phyloP scores from a whole-genome alignment of 1,140 invertebrate species.

The Cyrtorhinus lividipennis region DNA sequence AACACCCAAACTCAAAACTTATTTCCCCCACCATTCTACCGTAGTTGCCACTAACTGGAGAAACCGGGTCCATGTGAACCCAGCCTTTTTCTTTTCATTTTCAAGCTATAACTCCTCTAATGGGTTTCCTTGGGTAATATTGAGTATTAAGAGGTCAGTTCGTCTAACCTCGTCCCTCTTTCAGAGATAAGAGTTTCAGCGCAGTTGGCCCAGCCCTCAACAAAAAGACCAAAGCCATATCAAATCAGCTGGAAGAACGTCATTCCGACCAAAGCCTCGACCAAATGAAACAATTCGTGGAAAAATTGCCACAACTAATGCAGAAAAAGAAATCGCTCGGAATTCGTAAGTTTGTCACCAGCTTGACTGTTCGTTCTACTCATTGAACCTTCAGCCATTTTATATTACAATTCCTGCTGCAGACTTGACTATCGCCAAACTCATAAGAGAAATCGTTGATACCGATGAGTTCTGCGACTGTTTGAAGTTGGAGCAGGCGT shows the following conservation, averaged over 20 bases:
- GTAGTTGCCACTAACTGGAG: too few species aligned
- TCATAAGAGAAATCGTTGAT: slow-evolving; percentile 56
- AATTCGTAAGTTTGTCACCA: slow-evolving; percentile 36
- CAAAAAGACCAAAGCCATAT: slow-evolving; percentile 73
- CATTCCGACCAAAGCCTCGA: slow-evolving; percentile 74
- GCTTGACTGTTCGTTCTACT: background rate
- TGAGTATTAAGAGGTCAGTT: too few species aligned
- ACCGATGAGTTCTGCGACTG: slow-evolving; percentile 47
- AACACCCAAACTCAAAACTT: too few species aligned
- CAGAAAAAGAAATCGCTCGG: slow-evolving; percentile 72
- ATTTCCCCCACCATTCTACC: too few species aligned
- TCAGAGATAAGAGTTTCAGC: slow-evolving; percentile 85
- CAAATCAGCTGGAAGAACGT: slow-evolving; percentile 70
- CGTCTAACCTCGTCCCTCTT: too few species aligned
- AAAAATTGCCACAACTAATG: slow-evolving; percentile 73
- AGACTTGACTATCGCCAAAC: slow-evolving; percentile 63
- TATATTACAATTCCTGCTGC: too few species aligned
- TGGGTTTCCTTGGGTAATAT: too few species aligned
- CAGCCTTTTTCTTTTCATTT: too few species aligned
- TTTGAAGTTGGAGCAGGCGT: slow-evolving; percentile 70
- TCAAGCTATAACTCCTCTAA: too few species aligned
- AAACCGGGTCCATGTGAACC: too few species aligned
- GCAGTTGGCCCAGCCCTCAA: slow-evolving; percentile 73
- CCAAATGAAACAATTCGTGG: slow-evolving; percentile 89
- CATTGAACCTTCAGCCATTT: too few species aligned